phyloP scores from a whole-genome alignment of 2,113 vertebrate genomes.

The Ploceus nigricollis region DNA sequence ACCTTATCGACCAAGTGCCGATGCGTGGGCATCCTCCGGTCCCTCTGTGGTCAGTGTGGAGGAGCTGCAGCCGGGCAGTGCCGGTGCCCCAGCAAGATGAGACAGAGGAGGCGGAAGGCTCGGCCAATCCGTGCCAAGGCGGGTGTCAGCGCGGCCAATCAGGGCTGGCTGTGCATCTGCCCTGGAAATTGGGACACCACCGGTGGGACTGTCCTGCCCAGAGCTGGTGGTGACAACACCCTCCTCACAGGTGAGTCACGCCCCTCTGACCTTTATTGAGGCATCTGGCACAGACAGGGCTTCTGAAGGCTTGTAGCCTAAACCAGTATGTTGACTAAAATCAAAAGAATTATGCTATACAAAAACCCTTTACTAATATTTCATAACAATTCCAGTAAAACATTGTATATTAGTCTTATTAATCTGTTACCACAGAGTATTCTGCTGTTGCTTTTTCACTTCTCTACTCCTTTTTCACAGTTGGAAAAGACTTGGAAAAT shows the following conservation, averaged over 20 bases:
- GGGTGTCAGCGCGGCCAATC: background rate
- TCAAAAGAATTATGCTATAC: background rate
- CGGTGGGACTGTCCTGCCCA: constrained; percentile 40
- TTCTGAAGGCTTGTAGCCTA: background rate
- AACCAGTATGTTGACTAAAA: background rate
- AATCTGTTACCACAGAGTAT: background rate
- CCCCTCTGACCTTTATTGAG: background rate
- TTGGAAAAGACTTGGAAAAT: background rate
- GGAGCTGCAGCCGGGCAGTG: background rate
- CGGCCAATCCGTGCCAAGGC: background rate
- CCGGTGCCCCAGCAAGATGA: background rate
- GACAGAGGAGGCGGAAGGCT: background rate
- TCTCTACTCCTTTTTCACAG: background rate
- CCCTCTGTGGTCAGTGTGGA: background rate
- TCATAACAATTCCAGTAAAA: background rate
- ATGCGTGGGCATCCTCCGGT: constrained; percentile 1
- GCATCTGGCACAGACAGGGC: background rate
- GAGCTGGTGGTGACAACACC: background rate
- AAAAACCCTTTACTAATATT: background rate
- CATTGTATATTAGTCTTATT: background rate
- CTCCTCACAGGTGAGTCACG: constrained; percentile 33
- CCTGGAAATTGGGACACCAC: constrained; percentile 20
- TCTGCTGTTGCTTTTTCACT: background rate
- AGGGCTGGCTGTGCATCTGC: background rate
- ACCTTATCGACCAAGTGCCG: constrained; percentile 28